Base-by-base conservation (phyloP, 2,797 vertebrate species). In the Eospalax fontanierii region DNA sequence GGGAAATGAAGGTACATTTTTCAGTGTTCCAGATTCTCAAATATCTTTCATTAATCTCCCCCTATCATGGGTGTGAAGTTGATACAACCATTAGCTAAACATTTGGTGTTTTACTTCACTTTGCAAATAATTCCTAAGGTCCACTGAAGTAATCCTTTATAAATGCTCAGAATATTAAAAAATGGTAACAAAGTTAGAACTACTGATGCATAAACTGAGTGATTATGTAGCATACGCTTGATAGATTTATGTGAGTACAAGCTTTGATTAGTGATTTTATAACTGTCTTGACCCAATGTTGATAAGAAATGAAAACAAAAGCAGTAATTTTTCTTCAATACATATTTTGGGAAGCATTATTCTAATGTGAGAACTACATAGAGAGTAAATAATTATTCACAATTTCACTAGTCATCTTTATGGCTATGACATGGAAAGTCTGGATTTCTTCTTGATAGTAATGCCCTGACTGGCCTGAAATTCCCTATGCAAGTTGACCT, bases 1-100 rank as follows among this genome's bases (percentile, higher is more conserved):
- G 24, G 79, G 85, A 94, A 79, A 4, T 82, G 35, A 73, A 92
- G 90, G 71, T 66, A 7, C 2, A 35, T 10, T 38, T 90, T 90
- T 94, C 22, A 46, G 4, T 83, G 59, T 91, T 71, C 16, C 5
- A 68, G 28, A 38, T 82, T 57, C 16, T 92, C 14, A 22, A 33
- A 66, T 46, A 2, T 18, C 92, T 38, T 92, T 91, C 4, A 54
- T 61, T 83, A 71, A 30, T 43, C 10, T 57, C 19, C 2, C 3
- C 26, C 6, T 66, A 73, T 30, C 4, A 43, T 80, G 19, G 40
- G 30, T 87, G 30, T 82, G 30, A 80, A 80, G 19, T 63, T 92
- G n/a, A 73, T 71, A 70, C 61, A 78, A 89, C 79, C 87, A n/a
- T 33, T 80, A 57, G 30, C 28, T 22, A 73, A 63, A 0, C 63